Conservation (phyloP, 1,140 invertebrate species). For the Elysia chlorotica region DNA sequence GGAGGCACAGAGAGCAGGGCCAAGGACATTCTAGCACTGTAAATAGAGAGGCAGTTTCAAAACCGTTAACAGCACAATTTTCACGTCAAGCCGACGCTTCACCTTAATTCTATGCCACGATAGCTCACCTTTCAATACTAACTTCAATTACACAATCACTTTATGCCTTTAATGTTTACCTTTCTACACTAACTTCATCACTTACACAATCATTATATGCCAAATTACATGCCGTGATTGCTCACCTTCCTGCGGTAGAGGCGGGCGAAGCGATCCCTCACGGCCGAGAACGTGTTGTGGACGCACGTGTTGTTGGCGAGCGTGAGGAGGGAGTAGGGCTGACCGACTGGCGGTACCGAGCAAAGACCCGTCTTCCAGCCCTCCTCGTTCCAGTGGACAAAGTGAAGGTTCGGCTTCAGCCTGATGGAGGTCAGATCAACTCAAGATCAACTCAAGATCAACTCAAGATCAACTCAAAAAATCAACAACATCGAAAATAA, state of each 20-base stretch:
- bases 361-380: conserved; percentile 66
- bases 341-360: conserved; percentile 60
- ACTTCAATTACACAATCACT: too few species aligned
- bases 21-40: too few species aligned
- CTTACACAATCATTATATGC: background rate
- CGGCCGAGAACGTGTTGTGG: conserved; percentile 52
- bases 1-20: too few species aligned
- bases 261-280: conserved; percentile 59
- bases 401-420: conserved; percentile 58
- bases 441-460: too few species aligned
- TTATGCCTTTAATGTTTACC: too few species aligned
- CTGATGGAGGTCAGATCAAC: too few species aligned
- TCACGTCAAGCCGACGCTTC: background rate
- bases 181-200: background rate
- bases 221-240: background rate
- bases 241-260: conserved; percentile 62
- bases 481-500: too few species aligned
- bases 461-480: too few species aligned
- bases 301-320: conserved; percentile 64
- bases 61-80: background rate
- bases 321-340: conserved; percentile 60
- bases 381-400: conserved; percentile 64
- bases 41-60: background rate
- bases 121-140: too few species aligned
- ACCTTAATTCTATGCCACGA: too few species aligned